Evolutionary conservation across 2,888 invertebrate species (phyloP), one percentile per base, ranked within the genome.

Genomic region (Diloba caeruleocephala): DNA sequence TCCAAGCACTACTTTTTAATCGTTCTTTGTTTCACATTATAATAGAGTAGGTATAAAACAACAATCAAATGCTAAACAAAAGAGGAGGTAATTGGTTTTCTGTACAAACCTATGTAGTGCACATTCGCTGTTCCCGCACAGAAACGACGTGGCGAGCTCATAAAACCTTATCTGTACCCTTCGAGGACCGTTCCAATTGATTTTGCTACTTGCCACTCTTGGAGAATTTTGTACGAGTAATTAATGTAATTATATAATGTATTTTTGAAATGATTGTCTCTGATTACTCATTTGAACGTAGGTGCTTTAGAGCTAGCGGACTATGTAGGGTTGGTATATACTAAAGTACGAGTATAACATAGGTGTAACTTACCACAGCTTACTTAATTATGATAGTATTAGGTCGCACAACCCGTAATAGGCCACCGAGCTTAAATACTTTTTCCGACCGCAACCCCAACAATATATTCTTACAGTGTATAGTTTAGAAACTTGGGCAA

Each of bases 91-190:
- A 88, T 89, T 88, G 85, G 82, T 87, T 84, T 84, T 84, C 81
- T 79, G 78, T 84, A 84, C 81, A 85, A 89, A 87, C 81, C 86
- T 84, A 86, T 85, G 86, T 84, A 79, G 82, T 85, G 83, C 83
- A 85, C 87, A 87, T 87, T 90, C 79, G 76, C 84, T 85, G 83
- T 85, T 86, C 85, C 79, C 81, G 84, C 85, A 81, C 81, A 87
- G 86, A 87, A 89, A 91, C 90, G 90, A 89, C 85, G 89, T 84
- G 88, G 90, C 84, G 87, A 87, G 86, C 91, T 90, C 93, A 91
- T 93, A 93, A 93, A 93, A 92, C 87, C 92, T 92, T 93, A 93
- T 93, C 92, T 90, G 84, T 87, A 88, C 90, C 88, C 89, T 87
- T 81, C 70, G 62, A 52, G 88, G 79, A 61, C 79, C 81, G 76